Conservation (phyloP, 2,797 vertebrate species). For the Leptoclinus maculatus region DNA sequence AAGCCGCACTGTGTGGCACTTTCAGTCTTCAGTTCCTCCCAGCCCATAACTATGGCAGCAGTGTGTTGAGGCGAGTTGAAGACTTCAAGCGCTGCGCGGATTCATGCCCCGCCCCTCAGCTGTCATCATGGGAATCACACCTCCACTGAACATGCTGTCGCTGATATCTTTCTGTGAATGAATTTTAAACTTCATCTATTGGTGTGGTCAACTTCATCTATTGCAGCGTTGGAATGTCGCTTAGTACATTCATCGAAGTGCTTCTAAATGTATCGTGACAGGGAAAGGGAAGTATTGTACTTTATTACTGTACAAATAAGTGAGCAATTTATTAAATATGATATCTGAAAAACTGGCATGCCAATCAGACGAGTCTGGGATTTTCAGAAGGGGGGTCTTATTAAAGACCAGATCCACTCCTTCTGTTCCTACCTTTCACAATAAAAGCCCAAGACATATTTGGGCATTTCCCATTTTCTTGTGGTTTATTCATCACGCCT, state of each 20-base stretch:
- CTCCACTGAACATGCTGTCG: neutral
- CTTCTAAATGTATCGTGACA: neutral
- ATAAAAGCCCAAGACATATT: too few relatives aligned
- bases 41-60: constrained; percentile 84
- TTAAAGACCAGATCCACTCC: too few relatives aligned
- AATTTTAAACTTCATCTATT: neutral
- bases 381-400: too few relatives aligned
- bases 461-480: too few relatives aligned
- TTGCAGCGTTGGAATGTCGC: neutral
- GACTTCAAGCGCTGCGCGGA: constrained; percentile 89
- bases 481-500: too few relatives aligned
- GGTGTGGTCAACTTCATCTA: neutral
- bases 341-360: too few relatives aligned
- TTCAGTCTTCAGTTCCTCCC: constrained; percentile 93
- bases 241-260: neutral
- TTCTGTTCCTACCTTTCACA: too few relatives aligned
- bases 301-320: neutral
- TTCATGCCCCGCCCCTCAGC: constrained; percentile 61
- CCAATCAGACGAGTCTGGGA: too few relatives aligned
- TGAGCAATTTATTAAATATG: neutral
- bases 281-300: neutral
- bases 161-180: neutral
- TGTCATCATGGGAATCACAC: neutral
- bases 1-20: constrained; percentile 83
- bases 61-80: constrained; percentile 91